Evolutionary conservation across 2,113 vertebrate genomes (phyloP).

Genomic region (Chaetorhynchus papuensis): DNA sequence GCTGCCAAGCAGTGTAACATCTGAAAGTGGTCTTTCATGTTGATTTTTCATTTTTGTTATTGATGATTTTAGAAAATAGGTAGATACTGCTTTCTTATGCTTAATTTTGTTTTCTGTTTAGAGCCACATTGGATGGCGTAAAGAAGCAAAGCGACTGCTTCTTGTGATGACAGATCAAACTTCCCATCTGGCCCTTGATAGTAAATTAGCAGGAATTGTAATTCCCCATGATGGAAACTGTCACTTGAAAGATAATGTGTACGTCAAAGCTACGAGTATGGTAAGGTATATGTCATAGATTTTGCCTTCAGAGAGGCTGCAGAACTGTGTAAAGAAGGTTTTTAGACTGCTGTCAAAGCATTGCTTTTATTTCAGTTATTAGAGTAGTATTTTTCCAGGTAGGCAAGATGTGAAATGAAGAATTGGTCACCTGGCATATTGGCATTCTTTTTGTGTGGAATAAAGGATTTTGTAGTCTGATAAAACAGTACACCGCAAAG

Average conservation of each 20-base stretch:
- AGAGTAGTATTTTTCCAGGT: background rate
- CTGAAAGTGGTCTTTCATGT: background rate
- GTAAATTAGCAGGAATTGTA: slow-evolving; percentile 93
- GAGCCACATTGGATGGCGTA: slow-evolving; percentile 91
- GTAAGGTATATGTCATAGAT: slow-evolving; percentile 73
- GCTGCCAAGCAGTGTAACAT: background rate
- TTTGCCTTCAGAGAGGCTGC: background rate
- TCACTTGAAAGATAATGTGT: slow-evolving; percentile 90
- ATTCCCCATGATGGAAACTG: slow-evolving; percentile 91
- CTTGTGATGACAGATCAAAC: slow-evolving; percentile 98
- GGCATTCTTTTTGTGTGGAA: background rate
- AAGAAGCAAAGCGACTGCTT: slow-evolving; percentile 89
- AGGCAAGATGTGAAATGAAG: background rate
- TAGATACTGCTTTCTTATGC: background rate
- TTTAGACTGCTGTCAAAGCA: background rate
- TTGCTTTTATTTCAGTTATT: background rate
- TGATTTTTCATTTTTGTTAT: background rate
- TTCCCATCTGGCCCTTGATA: slow-evolving; percentile 94
- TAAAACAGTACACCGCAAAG: background rate
- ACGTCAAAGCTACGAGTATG: slow-evolving; percentile 87
- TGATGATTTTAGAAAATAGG: background rate
- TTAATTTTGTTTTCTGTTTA: slow-evolving; percentile 61
- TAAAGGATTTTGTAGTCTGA: background rate
- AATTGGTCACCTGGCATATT: background rate
- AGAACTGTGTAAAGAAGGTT: background rate